Conservation (phyloP, 1,140 invertebrate species). For the Zophobas morio region DNA sequence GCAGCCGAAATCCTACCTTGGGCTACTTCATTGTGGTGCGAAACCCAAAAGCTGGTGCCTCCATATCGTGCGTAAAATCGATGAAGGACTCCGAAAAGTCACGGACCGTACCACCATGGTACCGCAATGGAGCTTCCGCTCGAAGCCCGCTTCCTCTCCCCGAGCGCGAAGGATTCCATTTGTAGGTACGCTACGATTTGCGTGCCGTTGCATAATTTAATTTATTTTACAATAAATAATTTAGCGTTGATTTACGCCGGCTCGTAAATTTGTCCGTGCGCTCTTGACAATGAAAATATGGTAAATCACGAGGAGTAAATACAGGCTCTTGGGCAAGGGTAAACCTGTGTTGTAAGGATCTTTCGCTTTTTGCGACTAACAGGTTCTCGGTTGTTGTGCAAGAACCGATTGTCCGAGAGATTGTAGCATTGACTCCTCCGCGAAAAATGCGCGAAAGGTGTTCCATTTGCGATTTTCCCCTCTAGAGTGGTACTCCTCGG, state of each 20-base stretch:
- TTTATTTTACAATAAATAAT: conserved; percentile 42
- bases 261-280: conserved; percentile 28
- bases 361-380: conserved; percentile 13
- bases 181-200: not conserved
- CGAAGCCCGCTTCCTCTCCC: conserved; percentile 1
- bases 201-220: conserved; percentile 20
- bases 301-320: conserved; percentile 34
- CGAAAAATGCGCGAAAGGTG: conserved; percentile 12
- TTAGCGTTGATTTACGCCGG: conserved; percentile 15
- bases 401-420: conserved; percentile 12
- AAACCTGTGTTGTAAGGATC: conserved; percentile 19
- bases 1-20: conserved; percentile 15
- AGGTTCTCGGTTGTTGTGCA: conserved; percentile 24
- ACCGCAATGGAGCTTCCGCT: conserved; percentile 20
- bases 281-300: conserved; percentile 43
- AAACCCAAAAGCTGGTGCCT: conserved; percentile 19
- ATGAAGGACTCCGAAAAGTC: conserved; percentile 18
- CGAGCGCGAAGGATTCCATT: conserved; percentile 14
- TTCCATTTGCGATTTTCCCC: conserved; percentile 1
- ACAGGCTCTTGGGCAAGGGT: conserved; percentile 11
- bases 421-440: conserved; percentile 28
- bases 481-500: not conserved
- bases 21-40: conserved; percentile 14
- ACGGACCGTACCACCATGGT: not conserved
- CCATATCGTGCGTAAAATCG: not conserved